These are phyloP conservation scores for Pocillopora damicornis DNA, from an alignment of 64 coral and sea anemone species.

Conservation along the genomic window DNA sequence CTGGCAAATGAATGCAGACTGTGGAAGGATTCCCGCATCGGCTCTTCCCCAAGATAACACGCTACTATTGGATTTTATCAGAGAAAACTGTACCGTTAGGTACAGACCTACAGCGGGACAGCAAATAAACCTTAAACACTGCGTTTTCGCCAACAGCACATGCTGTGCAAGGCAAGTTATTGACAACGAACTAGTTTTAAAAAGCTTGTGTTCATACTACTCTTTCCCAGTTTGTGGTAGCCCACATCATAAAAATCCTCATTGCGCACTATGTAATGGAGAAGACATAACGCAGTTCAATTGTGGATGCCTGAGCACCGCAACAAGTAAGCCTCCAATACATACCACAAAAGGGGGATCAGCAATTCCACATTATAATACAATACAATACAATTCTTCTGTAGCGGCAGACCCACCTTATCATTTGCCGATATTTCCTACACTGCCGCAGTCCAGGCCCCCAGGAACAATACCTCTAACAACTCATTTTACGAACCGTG, in stretches of 20 bases:
- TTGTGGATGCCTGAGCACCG: neutral
- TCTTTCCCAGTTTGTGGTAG: neutral
- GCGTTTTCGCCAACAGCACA: neutral
- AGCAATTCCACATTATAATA: neutral
- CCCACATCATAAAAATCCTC: neutral
- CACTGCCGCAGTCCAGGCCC: no score
- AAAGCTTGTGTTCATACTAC: neutral
- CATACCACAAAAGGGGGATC: neutral
- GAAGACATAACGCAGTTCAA: neutral
- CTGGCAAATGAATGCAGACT: conserved; percentile 1
- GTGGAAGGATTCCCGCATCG: neutral
- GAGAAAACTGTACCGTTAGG: neutral
- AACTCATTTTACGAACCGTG: neutral
- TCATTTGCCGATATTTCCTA: no score
- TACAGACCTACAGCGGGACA: neutral
- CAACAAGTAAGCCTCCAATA: neutral
- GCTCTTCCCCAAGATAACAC: neutral
- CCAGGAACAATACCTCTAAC: neutral
- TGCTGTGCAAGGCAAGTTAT: neutral
- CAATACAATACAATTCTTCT: neutral
- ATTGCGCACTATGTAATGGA: neutral
- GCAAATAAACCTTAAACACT: neutral
- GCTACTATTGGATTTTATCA: neutral
- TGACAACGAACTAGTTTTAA: neutral
- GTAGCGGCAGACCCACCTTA: no score